Conservation (phyloP, 2,113 vertebrate genomes). For the Stomatorhinus ivindoensis region DNA sequence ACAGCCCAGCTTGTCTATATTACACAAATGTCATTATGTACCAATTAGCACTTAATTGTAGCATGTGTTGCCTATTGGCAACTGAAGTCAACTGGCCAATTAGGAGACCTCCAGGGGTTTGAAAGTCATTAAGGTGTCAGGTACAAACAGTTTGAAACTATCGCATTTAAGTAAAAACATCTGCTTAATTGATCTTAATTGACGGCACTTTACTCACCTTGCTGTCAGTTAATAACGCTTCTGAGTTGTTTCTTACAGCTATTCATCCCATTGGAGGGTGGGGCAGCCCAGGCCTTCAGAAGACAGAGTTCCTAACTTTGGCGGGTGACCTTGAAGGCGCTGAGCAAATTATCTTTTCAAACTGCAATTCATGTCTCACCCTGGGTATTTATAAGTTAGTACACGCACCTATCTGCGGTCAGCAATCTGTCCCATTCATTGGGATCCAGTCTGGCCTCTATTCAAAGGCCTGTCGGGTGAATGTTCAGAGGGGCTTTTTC, state of each 20-base stretch:
- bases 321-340: not conserved
- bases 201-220: constrained; percentile 29
- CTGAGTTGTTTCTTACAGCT: not conserved
- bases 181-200: constrained; percentile 39
- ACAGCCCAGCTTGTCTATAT: not conserved
- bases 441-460: not conserved
- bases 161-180: constrained; percentile 38
- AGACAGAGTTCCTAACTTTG: not conserved
- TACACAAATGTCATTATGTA: not conserved
- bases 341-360: not conserved
- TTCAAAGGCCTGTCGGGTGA: not conserved
- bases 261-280: not conserved
- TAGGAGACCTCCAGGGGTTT: constrained; percentile 31
- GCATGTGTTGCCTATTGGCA: constrained; percentile 42
- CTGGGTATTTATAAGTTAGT: not conserved
- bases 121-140: constrained; percentile 32
- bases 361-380: not conserved
- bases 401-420: not conserved
- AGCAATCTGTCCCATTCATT: not conserved
- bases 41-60: constrained; percentile 34
- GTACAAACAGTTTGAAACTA: constrained; percentile 38
- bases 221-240: constrained; percentile 20
- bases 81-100: constrained; percentile 33
- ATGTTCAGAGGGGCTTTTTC: not conserved
- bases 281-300: not conserved